Percentiles rank a stretch among this genome's conserved stretches.
These are phyloP conservation scores for Bolinopsis microptera DNA, from an alignment of 37 sponge, comb jelly and placozoan species.

Conservation along the genomic window DNA sequence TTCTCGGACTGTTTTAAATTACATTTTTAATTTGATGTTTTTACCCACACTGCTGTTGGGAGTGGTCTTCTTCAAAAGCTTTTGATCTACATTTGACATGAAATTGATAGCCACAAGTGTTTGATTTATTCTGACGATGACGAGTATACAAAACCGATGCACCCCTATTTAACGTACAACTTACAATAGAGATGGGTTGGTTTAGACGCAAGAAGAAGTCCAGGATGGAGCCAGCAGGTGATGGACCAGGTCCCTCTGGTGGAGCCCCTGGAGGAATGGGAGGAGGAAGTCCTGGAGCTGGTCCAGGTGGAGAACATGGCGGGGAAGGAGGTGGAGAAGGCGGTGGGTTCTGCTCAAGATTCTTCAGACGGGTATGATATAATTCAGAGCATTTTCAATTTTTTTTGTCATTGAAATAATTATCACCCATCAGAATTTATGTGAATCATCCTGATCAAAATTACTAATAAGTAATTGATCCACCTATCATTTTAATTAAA, in stretches of 20 bases:
- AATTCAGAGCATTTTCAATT: background rate
- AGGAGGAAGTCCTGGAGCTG: background rate
- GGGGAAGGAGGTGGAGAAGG: background rate
- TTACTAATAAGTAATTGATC: no score
- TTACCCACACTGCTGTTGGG: no score
- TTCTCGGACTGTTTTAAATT: no score
- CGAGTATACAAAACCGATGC: no score
- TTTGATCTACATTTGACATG: no score
- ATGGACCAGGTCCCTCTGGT: background rate
- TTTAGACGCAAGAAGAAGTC: background rate
- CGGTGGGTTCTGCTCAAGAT: background rate
- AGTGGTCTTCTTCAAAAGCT: no score
- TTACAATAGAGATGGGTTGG: background rate
- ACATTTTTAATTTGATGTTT: no score
- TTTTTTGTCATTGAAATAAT: background rate
- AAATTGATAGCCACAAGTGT: no score
- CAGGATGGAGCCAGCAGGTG: background rate
- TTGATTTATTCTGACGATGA: no score
- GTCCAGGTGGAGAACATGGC: background rate
- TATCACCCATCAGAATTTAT: background rate
- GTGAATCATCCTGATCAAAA: no score
- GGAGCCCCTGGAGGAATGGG: background rate
- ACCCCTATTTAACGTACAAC: no score
- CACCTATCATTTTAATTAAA: slow-evolving; percentile 12
- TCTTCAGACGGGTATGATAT: background rate